phyloP scores from a whole-genome alignment of 53 echinoderm and acorn worm genomes.

The Astropecten irregularis region DNA sequence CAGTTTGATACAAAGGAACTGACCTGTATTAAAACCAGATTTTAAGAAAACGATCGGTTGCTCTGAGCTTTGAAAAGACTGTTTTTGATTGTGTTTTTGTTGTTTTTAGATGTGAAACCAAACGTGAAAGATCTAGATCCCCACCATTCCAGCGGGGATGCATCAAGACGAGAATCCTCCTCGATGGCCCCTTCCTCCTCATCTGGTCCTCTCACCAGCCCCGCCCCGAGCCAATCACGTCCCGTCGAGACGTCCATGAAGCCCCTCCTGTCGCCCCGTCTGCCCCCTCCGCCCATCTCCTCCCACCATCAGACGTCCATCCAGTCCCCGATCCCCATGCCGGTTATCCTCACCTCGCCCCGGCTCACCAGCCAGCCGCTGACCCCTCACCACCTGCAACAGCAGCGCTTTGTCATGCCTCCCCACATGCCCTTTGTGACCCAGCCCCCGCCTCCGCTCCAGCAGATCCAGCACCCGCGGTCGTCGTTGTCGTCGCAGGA shows the following conservation, averaged over 20 bases:
- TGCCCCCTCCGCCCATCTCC: conserved; percentile 16
- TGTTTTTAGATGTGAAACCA: conserved; percentile 59
- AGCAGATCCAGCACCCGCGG: conserved; percentile 24
- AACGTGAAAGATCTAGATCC: conserved; percentile 65
- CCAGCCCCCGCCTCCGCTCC: conserved; percentile 22
- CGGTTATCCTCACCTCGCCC: conserved; percentile 39
- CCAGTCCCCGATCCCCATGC: conserved; percentile 61
- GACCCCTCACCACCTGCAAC: conserved; percentile 16
- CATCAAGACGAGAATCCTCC: conserved; percentile 1
- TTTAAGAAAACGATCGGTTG: too few relatives aligned
- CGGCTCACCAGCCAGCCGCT: conserved; percentile 26
- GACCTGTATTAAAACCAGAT: too few relatives aligned
- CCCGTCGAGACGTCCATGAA: too few relatives aligned
- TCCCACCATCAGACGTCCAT: conserved; percentile 15
- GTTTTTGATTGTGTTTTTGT: not conserved
- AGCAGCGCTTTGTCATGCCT: conserved; percentile 51
- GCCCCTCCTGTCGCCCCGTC: conserved; percentile 45
- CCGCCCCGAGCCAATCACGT: not conserved
- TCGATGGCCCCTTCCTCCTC: conserved; percentile 30
- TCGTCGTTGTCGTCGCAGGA: conserved; percentile 29
- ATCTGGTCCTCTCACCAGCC: conserved; percentile 26
- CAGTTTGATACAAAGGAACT: too few relatives aligned
- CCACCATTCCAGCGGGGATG: conserved; percentile 26
- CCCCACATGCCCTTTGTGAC: conserved; percentile 41
- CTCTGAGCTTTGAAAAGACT: not conserved